phyloP scores from a whole-genome alignment of 92 coral and sea anemone species.

The Scolanthus callimorphus region DNA sequence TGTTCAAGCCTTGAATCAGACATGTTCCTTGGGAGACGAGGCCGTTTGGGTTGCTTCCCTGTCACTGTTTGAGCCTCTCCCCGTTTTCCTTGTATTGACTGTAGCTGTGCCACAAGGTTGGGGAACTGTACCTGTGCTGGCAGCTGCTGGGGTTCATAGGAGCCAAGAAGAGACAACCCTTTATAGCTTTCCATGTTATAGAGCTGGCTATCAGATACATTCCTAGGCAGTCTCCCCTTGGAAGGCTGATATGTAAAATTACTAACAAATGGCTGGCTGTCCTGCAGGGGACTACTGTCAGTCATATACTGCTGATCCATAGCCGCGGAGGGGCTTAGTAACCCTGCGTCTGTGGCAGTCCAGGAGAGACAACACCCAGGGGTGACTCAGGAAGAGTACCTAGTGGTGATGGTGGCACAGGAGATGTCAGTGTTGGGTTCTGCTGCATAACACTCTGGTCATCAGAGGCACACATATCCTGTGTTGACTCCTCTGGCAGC shows the following conservation, averaged over 20 bases:
- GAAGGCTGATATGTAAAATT: background rate
- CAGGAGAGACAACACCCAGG: too few species aligned
- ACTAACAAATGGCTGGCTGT: background rate
- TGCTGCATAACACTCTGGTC: background rate
- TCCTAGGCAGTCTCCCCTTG: conserved; percentile 76
- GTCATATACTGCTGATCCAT: background rate
- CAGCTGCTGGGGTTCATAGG: conserved; percentile 57
- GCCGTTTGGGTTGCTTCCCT: conserved; percentile 69
- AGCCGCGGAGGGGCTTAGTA: background rate
- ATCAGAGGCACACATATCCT: conserved; percentile 13
- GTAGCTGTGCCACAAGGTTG: conserved; percentile 90
- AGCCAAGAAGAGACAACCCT: conserved; percentile 34
- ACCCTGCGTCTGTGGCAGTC: background rate
- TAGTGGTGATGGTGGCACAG: conserved; percentile 16
- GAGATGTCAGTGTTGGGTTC: conserved; percentile 29
- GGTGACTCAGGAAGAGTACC: conserved; percentile 12
- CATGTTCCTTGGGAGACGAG: conserved; percentile 88
- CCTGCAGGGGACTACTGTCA: background rate
- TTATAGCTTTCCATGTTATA: conserved; percentile 66
- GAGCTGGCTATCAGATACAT: conserved; percentile 91
- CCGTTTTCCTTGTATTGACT: conserved; percentile 56
- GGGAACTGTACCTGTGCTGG: conserved; percentile 98
- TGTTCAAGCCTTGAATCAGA: conserved; percentile 86
- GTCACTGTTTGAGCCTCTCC: conserved; percentile 53
- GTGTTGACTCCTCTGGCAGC: conserved; percentile 8